Percentiles rank a stretch among this genome's conserved stretches.
These are phyloP conservation scores for Hymenochirus boettgeri DNA, from an alignment of 2,113 vertebrate genomes.

Conservation along the genomic window DNA sequence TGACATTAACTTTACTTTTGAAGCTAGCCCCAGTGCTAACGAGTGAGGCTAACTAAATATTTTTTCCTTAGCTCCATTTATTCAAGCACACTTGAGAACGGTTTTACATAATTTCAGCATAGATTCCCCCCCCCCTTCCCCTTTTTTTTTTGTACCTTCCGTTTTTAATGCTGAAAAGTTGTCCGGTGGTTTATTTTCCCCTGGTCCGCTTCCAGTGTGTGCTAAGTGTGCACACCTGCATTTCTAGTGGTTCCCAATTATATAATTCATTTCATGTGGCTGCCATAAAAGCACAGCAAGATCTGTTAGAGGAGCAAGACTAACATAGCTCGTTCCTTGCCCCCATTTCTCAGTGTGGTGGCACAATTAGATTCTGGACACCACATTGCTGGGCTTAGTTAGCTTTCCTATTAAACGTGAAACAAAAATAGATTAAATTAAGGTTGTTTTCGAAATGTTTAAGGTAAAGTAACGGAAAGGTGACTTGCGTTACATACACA, in stretches of 20 bases:
- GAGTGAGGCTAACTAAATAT: background rate
- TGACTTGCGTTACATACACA: too few species aligned
- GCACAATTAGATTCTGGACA: constrained; percentile 10
- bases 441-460: too few species aligned
- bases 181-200: constrained; percentile 40
- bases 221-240: constrained; percentile 37
- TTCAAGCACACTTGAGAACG: constrained; percentile 20
- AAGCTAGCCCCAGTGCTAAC: background rate
- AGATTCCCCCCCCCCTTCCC: too few species aligned
- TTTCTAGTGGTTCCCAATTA: constrained; percentile 40
- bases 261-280: constrained; percentile 41
- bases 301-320: constrained; percentile 39
- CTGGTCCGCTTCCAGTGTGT: constrained; percentile 36
- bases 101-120: constrained; percentile 21
- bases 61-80: background rate
- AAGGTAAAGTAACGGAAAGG: too few species aligned
- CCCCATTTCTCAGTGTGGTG: constrained; percentile 25
- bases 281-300: constrained; percentile 33
- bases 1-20: too few species aligned
- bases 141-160: constrained; percentile 21
- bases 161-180: constrained; percentile 40
- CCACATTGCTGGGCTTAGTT: too few species aligned
- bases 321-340: constrained; percentile 31
- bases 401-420: background rate
- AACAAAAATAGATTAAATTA: too few species aligned